A percentile compares a stretch with the other conserved stretches of the same genome.
Evolutionary conservation across 1,140 invertebrate species (phyloP).

Genomic region (Drosophila kikkawai): DNA sequence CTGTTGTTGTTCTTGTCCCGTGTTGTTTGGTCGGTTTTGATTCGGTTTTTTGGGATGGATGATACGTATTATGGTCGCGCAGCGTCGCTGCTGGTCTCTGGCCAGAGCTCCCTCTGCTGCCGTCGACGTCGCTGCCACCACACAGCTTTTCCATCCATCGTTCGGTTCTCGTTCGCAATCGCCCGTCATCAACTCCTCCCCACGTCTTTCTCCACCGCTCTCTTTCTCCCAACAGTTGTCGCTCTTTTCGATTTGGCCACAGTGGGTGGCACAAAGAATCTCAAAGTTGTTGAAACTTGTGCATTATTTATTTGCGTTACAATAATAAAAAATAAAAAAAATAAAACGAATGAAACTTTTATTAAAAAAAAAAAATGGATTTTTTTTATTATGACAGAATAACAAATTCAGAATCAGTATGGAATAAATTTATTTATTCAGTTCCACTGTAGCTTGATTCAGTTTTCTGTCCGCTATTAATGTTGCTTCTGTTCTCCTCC

Average conservation of each 20-base stretch:
- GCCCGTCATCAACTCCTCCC: slow-evolving; percentile 41
- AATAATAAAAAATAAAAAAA: neutral
- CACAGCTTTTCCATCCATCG: slow-evolving; percentile 36
- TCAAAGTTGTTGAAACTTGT: neutral
- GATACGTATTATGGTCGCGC: slow-evolving; percentile 72
- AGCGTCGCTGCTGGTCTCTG: slow-evolving; percentile 50
- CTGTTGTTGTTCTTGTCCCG: slow-evolving; percentile 53
- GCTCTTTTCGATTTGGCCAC: slow-evolving; percentile 41
- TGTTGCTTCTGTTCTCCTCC: slow-evolving; percentile 44
- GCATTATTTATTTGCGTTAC: neutral
- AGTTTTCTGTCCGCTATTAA: slow-evolving; percentile 37
- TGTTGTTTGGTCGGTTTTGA: slow-evolving; percentile 83
- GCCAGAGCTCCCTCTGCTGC: slow-evolving; percentile 22
- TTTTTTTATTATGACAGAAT: neutral
- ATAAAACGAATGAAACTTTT: neutral
- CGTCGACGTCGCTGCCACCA: slow-evolving; percentile 30
- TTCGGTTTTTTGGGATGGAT: slow-evolving; percentile 82
- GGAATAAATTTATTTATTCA: neutral
- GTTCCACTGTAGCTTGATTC: slow-evolving; percentile 32
- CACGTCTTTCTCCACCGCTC: slow-evolving; percentile 22
- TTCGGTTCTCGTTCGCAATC: slow-evolving; percentile 25
- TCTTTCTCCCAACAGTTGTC: slow-evolving; percentile 1
- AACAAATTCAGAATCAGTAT: neutral
- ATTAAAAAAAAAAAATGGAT: neutral
- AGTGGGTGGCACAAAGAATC: neutral